A percentile compares a stretch with the other conserved stretches of the same genome.
These are phyloP conservation scores for Maccullochella peelii DNA, from an alignment of 2,113 vertebrate species.

Conservation along the genomic window DNA sequence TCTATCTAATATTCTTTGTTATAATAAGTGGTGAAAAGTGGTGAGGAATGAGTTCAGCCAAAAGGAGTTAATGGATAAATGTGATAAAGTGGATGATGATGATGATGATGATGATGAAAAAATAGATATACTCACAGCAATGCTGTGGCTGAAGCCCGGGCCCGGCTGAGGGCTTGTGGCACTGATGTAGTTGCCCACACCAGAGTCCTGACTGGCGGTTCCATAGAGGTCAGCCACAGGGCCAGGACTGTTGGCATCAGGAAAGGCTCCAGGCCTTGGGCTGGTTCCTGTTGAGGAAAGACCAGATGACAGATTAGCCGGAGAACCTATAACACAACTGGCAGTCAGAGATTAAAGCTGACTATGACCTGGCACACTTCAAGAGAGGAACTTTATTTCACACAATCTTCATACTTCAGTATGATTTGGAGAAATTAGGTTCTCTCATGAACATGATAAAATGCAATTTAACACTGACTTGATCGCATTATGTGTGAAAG, in stretches of 20 bases:
- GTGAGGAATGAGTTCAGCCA: neutral
- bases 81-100: neutral
- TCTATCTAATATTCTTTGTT: neutral
- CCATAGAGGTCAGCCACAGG: constrained; percentile 25
- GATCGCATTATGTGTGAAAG: neutral
- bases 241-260: constrained; percentile 19
- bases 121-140: constrained; percentile 3
- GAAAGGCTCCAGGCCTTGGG: constrained; percentile 10
- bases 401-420: neutral
- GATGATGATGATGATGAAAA: no score
- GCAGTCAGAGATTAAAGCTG: no score
- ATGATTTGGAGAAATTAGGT: neutral
- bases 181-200: constrained; percentile 22
- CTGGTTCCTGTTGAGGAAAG: constrained; percentile 12
- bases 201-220: constrained; percentile 9
- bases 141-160: constrained; percentile 28
- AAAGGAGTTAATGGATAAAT: neutral
- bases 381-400: neutral
- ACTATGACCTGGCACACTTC: neutral
- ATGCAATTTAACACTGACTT: neutral
- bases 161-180: constrained; percentile 20
- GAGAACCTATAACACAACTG: neutral
- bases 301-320: neutral
- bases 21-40: neutral
- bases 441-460: neutral